These are phyloP conservation scores for Craterocephalus amniculus DNA, from an alignment of 2,797 vertebrate species.

Conservation along the genomic window DNA sequence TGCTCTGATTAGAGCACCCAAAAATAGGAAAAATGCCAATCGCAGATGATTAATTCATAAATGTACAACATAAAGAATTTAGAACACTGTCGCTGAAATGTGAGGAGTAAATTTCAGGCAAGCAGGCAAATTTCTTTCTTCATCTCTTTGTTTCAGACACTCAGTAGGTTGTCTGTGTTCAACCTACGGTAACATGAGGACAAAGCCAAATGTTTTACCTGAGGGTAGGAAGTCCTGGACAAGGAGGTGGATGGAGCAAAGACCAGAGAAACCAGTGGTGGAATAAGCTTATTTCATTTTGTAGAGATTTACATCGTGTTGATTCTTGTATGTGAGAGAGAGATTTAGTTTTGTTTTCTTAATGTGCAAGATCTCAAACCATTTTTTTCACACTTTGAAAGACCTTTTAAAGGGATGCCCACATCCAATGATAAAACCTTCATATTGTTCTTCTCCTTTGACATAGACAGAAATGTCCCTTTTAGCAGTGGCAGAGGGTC, in stretches of 20 bases:
- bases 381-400: no score
- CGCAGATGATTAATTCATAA: slow-evolving; percentile 8
- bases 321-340: neutral
- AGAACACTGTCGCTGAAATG: slow-evolving; percentile 1
- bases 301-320: neutral
- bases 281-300: neutral
- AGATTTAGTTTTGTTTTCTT: neutral
- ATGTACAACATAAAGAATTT: neutral
- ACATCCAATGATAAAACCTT: no score
- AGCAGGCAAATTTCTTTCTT: neutral
- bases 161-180: neutral
- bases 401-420: no score
- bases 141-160: neutral
- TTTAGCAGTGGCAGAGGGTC: no score
- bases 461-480: no score
- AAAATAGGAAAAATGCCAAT: slow-evolving; percentile 5
- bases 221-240: neutral
- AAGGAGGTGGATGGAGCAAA: neutral
- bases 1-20: slow-evolving; percentile 5
- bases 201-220: neutral
- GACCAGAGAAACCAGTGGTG: neutral
- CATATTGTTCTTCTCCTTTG: no score
- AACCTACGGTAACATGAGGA: neutral
- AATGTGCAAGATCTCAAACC: no score
- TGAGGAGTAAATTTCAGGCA: neutral